Evolutionary conservation across 2,888 invertebrate genomes (phyloP), one percentile per base, ranked within the genome.

Genomic region (Lagria hirta): DNA sequence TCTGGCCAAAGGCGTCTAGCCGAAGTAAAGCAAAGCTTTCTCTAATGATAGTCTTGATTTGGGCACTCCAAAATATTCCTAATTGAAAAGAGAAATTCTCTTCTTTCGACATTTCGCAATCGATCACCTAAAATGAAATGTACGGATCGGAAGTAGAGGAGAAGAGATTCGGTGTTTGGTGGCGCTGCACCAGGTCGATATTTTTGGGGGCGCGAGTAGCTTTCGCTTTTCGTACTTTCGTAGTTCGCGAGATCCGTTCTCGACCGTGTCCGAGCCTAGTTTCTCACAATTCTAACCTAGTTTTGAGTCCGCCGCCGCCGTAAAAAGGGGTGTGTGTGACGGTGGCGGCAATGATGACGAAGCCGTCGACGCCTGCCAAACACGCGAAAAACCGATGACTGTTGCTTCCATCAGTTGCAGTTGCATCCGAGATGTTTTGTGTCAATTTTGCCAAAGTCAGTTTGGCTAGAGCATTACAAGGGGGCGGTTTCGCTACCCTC

Each of bases 391-490:
- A 14, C 46, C 41, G 44, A 49, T 52, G 49, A 52, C 48, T 38
- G 36, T 33, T 15, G 32, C 23, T 24, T 8, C 24, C 11, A 13
- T 18, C 12, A 6, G 12, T 16, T n/a, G 10, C 24, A 14, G 14
- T 22, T 15, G 22, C 10, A 23, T 8, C 56, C 54, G 61, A 60
- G 43, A 62, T 65, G 63, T 65, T 65, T 57, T 65, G 64, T 57
- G 63, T 65, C 27, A 63, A 63, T 46, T 62, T 63, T 42, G 55
- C 64, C 22, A 65, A 62, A 63, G 64, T 65, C 47, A 55, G 55
- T 55, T 22, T 18, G 10, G 11, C 21, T 17, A 6, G 32, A 36
- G 20, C 27, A 29, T 26, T 29, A 23, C 24, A 20, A 35, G 37
- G 32, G 38, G 30, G 28, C 20, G 28, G 32, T 38, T 21, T 21